A percentile compares a stretch with the other conserved stretches of the same genome.
phyloP scores from a whole-genome alignment of 2,888 invertebrate genomes.

The Aethes cnicana region DNA sequence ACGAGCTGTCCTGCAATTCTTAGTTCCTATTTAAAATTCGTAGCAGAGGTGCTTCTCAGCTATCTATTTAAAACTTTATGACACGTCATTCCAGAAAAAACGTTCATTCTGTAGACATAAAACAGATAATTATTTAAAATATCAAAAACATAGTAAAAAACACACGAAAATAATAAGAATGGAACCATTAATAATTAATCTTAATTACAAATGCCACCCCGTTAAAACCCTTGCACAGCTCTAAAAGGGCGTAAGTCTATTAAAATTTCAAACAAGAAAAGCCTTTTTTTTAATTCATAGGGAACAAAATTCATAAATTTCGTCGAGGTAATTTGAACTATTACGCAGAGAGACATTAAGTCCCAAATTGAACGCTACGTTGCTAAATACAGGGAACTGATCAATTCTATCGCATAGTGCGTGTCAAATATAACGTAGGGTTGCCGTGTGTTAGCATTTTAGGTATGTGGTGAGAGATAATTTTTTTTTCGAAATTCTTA shows the following conservation, averaged over 20 bases:
- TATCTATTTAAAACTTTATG: too few species aligned
- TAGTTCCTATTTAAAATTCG: too few species aligned
- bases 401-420: neutral
- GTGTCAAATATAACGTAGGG: constrained; percentile 1
- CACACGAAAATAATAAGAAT: constrained; percentile 19
- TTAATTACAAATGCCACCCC: constrained; percentile 16
- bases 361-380: neutral
- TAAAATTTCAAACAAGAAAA: neutral
- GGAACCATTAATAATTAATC: constrained; percentile 45
- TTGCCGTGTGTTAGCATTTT: neutral
- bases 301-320: neutral
- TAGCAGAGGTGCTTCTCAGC: too few species aligned
- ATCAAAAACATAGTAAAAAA: too few species aligned
- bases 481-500: too few species aligned
- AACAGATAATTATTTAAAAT: too few species aligned
- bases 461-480: neutral
- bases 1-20: too few species aligned
- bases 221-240: neutral
- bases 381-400: neutral
- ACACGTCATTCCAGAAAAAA: too few species aligned
- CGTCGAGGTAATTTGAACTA: neutral
- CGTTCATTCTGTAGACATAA: too few species aligned
- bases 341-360: neutral
- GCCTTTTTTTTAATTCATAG: neutral
- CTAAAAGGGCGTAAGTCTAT: neutral